Base-by-base conservation (phyloP, 1,140 invertebrate genomes). In the Tetramorium simillimum region DNA sequence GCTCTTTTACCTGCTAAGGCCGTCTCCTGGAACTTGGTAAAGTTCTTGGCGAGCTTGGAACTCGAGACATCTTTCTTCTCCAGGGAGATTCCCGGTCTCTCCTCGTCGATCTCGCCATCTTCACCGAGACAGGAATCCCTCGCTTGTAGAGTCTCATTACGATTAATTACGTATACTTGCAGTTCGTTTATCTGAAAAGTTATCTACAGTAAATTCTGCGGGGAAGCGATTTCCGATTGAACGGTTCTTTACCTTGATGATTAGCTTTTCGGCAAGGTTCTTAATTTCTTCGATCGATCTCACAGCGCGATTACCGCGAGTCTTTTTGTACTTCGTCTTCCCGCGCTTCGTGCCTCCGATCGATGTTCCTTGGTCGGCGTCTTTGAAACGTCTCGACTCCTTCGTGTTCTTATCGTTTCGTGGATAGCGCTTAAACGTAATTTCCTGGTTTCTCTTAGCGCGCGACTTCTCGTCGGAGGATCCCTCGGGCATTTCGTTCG, bases 231-330 rank as follows among this genome's bases (percentile, higher is more conserved):
- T 63, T 7, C n/a, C 33, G 3, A 14, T 28, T 16, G 5, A 46
- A 37, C 14, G 9, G 16, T 56, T 12, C 4, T 18, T 69, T 76
- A 92, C 91, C 49, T 92, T 92, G 12, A 69, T 51, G 9, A 91
- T 72, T 28, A 92, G 65, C 37, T 91, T 87, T 62, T 91, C 67
- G 0, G 78, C 90, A 0, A 92, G 77, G 4, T 88, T 72, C 56
- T 91, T 91, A 18, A 92, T 92, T 21, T 92, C 90, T 40, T 87
- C 77, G 43, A 92, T 88, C 1, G 92, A 89, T 77, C 73, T 80
- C 6, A 69, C 80, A 10, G 85, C 85, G 5, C 86, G 86, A 60
- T 70, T 51, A 37, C 43, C 51, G 37, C 78, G 33, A 33, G 10
- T 18, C n/a, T 24, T 43, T 33, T 12, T 33, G 56, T 62, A 14